Conservation (phyloP, 2,113 vertebrate genomes). For the Sarotherodon lohbergeri region DNA sequence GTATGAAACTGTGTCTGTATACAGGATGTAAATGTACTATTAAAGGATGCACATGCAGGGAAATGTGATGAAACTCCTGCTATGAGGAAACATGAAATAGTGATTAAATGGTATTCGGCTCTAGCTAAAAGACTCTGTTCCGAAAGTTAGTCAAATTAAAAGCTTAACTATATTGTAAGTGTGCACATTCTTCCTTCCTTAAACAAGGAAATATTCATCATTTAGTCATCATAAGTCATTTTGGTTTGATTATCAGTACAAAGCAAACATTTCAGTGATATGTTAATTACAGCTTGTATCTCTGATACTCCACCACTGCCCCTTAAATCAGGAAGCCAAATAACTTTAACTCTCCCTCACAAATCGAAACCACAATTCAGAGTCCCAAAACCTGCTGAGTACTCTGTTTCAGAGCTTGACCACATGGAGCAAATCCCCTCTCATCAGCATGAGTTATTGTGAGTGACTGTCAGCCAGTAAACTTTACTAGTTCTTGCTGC, state of each 20-base stretch:
- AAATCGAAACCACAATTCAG: background rate
- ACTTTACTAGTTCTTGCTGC: background rate
- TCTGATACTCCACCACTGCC: background rate
- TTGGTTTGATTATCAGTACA: background rate
- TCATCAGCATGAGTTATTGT: background rate
- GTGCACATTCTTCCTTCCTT: background rate
- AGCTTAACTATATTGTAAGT: background rate
- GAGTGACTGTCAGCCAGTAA: background rate
- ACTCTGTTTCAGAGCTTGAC: background rate
- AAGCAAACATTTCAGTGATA: background rate
- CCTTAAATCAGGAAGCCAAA: background rate
- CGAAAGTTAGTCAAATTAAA: background rate
- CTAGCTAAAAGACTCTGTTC: background rate
- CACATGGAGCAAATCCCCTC: background rate
- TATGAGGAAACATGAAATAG: background rate
- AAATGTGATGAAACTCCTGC: background rate
- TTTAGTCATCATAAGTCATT: background rate
- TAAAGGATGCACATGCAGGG: background rate
- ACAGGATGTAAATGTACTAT: background rate
- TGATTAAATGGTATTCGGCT: background rate
- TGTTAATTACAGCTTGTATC: background rate
- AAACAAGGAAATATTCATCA: background rate
- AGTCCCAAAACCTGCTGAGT: background rate
- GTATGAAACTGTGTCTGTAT: background rate
- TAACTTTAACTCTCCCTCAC: background rate